Percentiles rank a stretch among this genome's conserved stretches.
Evolutionary conservation across 2,797 vertebrate genomes (phyloP).

Genomic region (Thripadectes ignobilis): DNA sequence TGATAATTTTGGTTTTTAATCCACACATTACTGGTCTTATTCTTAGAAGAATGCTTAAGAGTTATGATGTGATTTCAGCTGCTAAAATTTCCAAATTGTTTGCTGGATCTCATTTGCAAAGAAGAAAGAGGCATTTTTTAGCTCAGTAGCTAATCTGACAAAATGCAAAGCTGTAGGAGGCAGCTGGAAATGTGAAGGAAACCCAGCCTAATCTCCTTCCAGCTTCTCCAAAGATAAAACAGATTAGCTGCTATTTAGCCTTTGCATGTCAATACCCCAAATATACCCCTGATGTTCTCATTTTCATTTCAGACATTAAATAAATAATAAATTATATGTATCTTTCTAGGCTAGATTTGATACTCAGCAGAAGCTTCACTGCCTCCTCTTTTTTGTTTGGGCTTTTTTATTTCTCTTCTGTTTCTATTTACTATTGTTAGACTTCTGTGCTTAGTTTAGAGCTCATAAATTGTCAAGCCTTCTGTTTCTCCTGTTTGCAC

Average conservation of each 20-base stretch:
- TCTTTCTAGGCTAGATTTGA: not conserved
- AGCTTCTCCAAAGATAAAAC: not conserved
- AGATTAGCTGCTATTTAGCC: not conserved
- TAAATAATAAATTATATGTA: not conserved
- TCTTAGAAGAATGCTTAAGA: not conserved
- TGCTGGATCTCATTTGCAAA: not conserved
- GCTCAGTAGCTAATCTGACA: not conserved
- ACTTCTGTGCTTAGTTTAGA: not conserved
- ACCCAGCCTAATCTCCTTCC: not conserved
- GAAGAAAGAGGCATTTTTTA: not conserved
- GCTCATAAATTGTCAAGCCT: not conserved
- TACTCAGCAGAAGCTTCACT: not conserved
- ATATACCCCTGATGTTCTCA: not conserved
- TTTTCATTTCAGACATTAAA: not conserved
- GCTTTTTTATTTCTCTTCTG: not conserved
- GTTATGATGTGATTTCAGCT: not conserved
- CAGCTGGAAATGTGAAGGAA: not conserved
- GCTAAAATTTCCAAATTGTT: not conserved
- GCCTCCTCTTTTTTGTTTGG: not conserved
- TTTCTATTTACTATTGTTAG: not conserved
- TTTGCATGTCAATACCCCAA: not conserved
- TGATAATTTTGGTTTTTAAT: not conserved
- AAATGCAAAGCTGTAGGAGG: constrained; percentile 14
- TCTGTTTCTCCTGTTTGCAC: not conserved
- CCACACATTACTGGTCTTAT: not conserved